phyloP scores from a whole-genome alignment of 1,140 invertebrate species.

The Drosophila lacertosa region DNA sequence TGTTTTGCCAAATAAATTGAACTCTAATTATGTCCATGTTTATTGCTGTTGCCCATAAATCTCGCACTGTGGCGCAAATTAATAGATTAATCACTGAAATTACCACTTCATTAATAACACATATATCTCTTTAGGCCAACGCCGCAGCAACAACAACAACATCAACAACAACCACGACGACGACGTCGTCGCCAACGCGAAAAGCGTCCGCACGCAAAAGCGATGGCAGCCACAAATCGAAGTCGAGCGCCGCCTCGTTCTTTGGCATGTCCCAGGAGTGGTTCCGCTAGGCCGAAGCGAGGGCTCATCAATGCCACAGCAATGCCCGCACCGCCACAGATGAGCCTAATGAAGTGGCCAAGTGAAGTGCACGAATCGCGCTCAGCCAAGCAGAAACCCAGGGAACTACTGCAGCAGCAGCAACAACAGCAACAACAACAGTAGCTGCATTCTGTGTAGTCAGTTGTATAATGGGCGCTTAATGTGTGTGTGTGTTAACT shows the following conservation, averaged over 20 bases:
- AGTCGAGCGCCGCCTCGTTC: constrained; percentile 88
- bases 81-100: constrained; percentile 78
- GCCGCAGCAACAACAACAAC: constrained; percentile 42
- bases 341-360: constrained; percentile 56
- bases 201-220: constrained; percentile 66
- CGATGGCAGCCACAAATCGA: constrained; percentile 66
- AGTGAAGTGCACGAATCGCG: constrained; percentile 49
- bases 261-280: constrained; percentile 92
- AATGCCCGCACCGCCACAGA: neutral
- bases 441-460: constrained; percentile 20
- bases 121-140: constrained; percentile 27
- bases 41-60: constrained; percentile 60
- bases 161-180: constrained; percentile 7
- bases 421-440: neutral
- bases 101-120: constrained; percentile 77
- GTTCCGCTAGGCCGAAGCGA: constrained; percentile 86
- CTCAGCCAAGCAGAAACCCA: constrained; percentile 46
- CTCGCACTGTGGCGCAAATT: constrained; percentile 59
- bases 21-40: constrained; percentile 60
- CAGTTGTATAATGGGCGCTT: constrained; percentile 22
- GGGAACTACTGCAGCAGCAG: neutral
- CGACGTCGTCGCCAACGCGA: constrained; percentile 53
- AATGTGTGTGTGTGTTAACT: constrained; percentile 9
- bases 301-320: constrained; percentile 7
- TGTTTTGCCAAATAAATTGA: constrained; percentile 68